These are phyloP conservation scores for Athripsodes cinereus DNA, from an alignment of 2,888 invertebrate genomes.

Conservation along the genomic window DNA sequence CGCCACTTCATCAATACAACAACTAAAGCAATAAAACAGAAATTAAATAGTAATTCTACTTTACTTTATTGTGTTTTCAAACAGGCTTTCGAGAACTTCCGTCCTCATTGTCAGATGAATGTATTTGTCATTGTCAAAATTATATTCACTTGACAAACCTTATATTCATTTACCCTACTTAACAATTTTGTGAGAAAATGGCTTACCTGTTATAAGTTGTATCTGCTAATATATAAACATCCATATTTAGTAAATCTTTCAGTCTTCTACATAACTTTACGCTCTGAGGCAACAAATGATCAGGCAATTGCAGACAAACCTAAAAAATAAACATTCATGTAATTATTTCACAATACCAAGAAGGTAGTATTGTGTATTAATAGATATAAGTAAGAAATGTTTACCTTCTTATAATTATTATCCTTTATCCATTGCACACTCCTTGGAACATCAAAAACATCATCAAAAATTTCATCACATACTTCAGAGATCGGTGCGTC, in stretches of 20 bases:
- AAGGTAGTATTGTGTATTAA: not conserved
- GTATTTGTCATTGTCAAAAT: too few relatives aligned
- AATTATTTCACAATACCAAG: not conserved
- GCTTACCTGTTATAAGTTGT: slow-evolving; percentile 79
- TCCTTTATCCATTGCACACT: slow-evolving; percentile 65
- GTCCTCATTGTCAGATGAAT: too few relatives aligned
- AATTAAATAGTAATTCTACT: too few relatives aligned
- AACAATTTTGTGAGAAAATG: too few relatives aligned
- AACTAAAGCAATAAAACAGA: slow-evolving; percentile 50
- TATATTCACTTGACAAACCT: slow-evolving; percentile 20
- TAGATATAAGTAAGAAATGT: not conserved
- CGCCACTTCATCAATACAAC: slow-evolving; percentile 85
- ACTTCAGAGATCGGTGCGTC: not conserved
- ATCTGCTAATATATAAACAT: slow-evolving; percentile 80
- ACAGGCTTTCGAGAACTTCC: too few relatives aligned
- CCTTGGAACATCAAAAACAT: slow-evolving; percentile 52
- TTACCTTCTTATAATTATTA: slow-evolving; percentile 60
- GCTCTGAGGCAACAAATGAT: slow-evolving; percentile 66
- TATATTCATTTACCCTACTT: too few relatives aligned
- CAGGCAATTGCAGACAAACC: slow-evolving; percentile 92
- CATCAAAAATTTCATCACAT: not conserved
- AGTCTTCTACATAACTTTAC: slow-evolving; percentile 58
- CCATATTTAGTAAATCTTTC: slow-evolving; percentile 39
- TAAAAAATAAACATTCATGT: slow-evolving; percentile 35
- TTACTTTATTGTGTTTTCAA: too few relatives aligned